phyloP scores from a whole-genome alignment of 2,888 invertebrate genomes.

The Plutella xylostella region DNA sequence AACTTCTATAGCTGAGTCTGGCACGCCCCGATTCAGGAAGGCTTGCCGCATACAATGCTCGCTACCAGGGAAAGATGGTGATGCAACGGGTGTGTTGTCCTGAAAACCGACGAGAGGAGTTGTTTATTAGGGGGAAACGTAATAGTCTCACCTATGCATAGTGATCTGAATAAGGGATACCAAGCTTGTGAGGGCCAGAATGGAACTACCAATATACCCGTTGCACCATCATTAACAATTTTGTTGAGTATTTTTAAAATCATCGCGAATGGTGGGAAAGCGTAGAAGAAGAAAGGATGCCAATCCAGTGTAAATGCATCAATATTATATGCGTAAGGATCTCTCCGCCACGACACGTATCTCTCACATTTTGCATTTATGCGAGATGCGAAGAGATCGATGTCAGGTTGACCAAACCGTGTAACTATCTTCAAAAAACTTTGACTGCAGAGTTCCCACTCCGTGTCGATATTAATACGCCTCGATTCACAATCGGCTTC shows the following conservation, averaged over 20 bases:
- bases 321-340: neutral
- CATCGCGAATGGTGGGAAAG: conserved; percentile 15
- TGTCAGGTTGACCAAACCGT: neutral
- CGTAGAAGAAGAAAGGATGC: conserved; percentile 11
- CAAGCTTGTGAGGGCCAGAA: neutral
- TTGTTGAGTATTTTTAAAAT: conserved; percentile 11
- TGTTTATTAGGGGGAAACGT: conserved; percentile 12
- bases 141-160: neutral
- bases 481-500: conserved; percentile 6
- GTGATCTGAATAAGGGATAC: neutral
- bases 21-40: conserved; percentile 7
- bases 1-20: conserved; percentile 10
- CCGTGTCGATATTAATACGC: neutral
- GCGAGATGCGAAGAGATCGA: neutral
- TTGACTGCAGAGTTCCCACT: conserved; percentile 1
- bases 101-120: conserved; percentile 14
- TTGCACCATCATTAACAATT: conserved; percentile 12
- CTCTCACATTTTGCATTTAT: neutral
- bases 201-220: conserved; percentile 12
- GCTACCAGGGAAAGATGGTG: neutral
- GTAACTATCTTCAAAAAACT: neutral
- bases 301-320: neutral
- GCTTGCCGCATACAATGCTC: conserved; percentile 14
- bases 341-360: neutral
- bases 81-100: conserved; percentile 15